Evolutionary conservation across 2,797 vertebrate genomes (phyloP), one percentile per base, ranked within the genome.

Genomic region (Spinus olivaceus): DNA sequence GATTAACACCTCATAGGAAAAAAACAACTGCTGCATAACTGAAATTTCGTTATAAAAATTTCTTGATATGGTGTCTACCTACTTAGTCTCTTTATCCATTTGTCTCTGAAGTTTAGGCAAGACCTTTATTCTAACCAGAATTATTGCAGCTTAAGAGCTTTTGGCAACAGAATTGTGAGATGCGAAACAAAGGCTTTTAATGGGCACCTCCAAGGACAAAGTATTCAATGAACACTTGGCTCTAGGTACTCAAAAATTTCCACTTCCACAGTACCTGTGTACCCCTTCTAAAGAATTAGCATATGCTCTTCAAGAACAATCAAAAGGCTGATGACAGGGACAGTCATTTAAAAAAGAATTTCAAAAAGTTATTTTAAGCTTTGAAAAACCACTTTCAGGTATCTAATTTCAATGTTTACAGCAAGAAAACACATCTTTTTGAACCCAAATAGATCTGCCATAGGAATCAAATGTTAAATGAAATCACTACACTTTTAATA

Each of bases 301-400:
- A 81, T 17, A 23, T 7, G 17, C 6, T 49, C 10, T 56, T 28
- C 25, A 63, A 65, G 24, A 61, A 35, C 44, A 76, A 49, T 69
- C 28, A 65, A 41, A 63, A 60, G 33, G 20, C 6, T 0, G 0
- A 35, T 46, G 20, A 59, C 19, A 53, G 13, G 12, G 39, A 69
- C 37, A 81, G 37, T 9, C 4, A 64, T 56, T 88, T 50, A 41
- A 88, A 81, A 88, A 78, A 21, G 32, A 73, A 90, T 32, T 77
- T 41, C 4, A 5, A 21, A 4, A 59, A 64, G 5, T 35, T 84
- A 83, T 14, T 56, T 17, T 16, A 73, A 65, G 42, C 56, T 92
- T 82, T 7, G 15, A 69, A 78, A 85, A 44, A 54, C 28, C 12
- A 16, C 32, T 79, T 60, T 41, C 18, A 64, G 23, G 8, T 23